These are phyloP conservation scores for Bhutanitis thaidina DNA, from an alignment of 2,888 invertebrate species.

Conservation along the genomic window DNA sequence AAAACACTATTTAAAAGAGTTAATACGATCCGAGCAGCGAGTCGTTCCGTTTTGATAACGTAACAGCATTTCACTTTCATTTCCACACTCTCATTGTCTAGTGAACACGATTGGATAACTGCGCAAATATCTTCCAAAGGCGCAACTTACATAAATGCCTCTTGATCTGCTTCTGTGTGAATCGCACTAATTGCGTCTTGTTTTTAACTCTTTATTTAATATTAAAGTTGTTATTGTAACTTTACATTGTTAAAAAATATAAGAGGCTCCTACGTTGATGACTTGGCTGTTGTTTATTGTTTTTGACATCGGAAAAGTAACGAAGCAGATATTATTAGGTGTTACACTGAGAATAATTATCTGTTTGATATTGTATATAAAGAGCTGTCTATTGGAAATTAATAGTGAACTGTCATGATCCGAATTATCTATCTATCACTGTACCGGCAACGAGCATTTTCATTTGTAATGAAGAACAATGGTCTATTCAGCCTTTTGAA, in stretches of 20 bases:
- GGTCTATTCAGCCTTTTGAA: constrained; percentile 61
- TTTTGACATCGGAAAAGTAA: constrained; percentile 11
- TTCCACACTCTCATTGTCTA: constrained; percentile 74
- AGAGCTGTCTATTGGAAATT: constrained; percentile 46
- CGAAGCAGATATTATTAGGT: constrained; percentile 32
- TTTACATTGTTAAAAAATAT: constrained; percentile 40
- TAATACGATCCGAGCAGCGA: constrained; percentile 41
- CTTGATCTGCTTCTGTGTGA: constrained; percentile 56
- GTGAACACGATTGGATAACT: constrained; percentile 69
- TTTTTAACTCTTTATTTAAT: constrained; percentile 48
- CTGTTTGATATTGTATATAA: background rate
- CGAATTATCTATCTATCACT: constrained; percentile 58
- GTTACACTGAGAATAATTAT: constrained; percentile 11
- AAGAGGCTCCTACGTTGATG: constrained; percentile 47
- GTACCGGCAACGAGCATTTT: constrained; percentile 55
- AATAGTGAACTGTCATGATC: constrained; percentile 50
- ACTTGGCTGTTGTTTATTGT: constrained; percentile 16
- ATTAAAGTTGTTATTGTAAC: constrained; percentile 53
- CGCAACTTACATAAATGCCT: constrained; percentile 60
- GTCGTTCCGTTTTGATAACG: constrained; percentile 56
- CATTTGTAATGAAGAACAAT: constrained; percentile 65
- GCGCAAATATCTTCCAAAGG: constrained; percentile 61
- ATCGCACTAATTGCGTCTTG: constrained; percentile 62
- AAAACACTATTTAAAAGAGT: constrained; percentile 27
- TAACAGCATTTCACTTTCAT: constrained; percentile 74